A percentile compares a stretch with the other conserved stretches of the same genome.
Evolutionary conservation across 1,140 invertebrate genomes (phyloP).

Genomic region (Microplitis mediator): DNA sequence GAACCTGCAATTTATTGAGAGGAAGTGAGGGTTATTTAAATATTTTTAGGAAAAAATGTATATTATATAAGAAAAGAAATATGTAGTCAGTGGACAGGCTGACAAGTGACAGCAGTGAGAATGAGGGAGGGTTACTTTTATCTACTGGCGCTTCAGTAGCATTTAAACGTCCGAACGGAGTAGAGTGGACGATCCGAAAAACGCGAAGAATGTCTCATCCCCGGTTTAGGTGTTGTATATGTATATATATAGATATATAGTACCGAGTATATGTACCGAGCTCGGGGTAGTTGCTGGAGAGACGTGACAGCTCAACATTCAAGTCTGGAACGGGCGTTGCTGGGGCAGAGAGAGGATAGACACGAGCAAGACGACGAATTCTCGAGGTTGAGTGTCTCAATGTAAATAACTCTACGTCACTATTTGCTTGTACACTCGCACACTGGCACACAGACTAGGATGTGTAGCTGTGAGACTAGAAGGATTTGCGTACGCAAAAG

Average conservation of each 20-base stretch:
- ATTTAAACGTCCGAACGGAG: conserved; percentile 18
- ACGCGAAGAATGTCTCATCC: conserved; percentile 45
- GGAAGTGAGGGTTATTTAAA: too few species aligned
- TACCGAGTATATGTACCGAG: too few species aligned
- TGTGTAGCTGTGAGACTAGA: not conserved
- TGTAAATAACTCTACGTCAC: conserved; percentile 47
- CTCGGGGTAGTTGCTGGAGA: not conserved
- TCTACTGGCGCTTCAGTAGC: too few species aligned
- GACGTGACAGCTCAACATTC: conserved; percentile 14
- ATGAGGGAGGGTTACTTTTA: too few species aligned
- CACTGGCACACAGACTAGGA: not conserved
- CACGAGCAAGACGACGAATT: conserved; percentile 37
- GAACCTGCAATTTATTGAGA: too few species aligned
- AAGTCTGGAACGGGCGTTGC: not conserved
- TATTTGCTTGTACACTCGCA: not conserved
- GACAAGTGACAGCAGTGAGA: too few species aligned
- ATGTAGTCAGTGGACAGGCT: too few species aligned
- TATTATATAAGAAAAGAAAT: too few species aligned
- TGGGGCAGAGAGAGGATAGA: not conserved
- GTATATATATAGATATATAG: not conserved
- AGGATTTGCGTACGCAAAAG: conserved; percentile 15
- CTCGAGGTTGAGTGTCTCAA: conserved; percentile 32
- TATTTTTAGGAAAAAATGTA: too few species aligned
- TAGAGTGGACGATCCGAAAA: conserved; percentile 44
- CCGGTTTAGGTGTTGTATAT: not conserved